A percentile compares a stretch with the other conserved stretches of the same genome.
Evolutionary conservation across 2,797 vertebrate genomes (phyloP).

Genomic region (Mus spretus): DNA sequence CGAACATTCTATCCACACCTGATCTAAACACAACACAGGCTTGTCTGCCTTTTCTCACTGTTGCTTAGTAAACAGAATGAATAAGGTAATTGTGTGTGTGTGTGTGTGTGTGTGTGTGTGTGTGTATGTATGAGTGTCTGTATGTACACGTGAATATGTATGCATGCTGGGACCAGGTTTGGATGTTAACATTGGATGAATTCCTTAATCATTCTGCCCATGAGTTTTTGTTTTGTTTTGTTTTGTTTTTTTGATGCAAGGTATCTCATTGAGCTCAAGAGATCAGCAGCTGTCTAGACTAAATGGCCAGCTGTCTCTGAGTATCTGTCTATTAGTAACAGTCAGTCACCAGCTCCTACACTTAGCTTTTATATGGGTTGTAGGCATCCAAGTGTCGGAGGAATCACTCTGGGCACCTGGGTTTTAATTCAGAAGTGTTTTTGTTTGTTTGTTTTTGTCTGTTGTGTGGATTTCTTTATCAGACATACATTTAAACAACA

Average conservation of each 20-base stretch:
- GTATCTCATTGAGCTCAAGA: background rate
- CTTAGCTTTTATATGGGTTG: background rate
- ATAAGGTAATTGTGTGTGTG: no score
- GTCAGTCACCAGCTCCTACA: no score
- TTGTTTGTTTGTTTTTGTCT: background rate
- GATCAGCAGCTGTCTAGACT: background rate
- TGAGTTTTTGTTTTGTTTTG: no score
- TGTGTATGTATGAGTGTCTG: background rate
- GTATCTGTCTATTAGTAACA: background rate
- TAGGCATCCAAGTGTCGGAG: background rate
- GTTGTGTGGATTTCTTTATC: background rate
- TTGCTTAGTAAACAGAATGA: background rate
- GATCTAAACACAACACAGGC: rapidly evolving
- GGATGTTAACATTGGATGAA: background rate
- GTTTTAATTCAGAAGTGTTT: background rate
- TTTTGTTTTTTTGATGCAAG: background rate
- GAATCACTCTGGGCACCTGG: background rate
- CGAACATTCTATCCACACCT: background rate
- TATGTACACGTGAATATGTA: background rate
- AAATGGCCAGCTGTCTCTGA: background rate
- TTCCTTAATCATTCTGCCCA: background rate
- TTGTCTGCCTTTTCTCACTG: background rate
- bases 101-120: background rate
- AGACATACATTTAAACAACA: background rate
- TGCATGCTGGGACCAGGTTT: background rate